Percentiles rank a stretch among this genome's conserved stretches.
phyloP scores from a whole-genome alignment of 2,113 vertebrate species.

The Platysternon megacephalum region DNA sequence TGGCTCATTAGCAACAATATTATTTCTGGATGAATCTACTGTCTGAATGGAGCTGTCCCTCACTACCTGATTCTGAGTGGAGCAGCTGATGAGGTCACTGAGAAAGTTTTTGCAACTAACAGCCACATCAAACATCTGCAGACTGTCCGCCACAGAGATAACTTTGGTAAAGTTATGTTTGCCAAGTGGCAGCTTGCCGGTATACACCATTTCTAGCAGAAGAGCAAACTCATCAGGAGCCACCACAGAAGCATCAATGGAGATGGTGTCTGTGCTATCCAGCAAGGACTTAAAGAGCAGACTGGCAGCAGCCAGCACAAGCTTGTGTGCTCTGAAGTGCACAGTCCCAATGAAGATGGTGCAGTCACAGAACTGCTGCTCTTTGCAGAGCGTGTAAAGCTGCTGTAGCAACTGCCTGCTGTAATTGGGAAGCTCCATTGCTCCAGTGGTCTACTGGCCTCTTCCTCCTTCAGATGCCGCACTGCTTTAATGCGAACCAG shows the following conservation, averaged over 20 bases:
- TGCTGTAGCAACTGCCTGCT: conserved; percentile 89
- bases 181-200: conserved; percentile 85
- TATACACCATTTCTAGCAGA: conserved; percentile 89
- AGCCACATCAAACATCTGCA: conserved; percentile 94
- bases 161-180: conserved; percentile 89
- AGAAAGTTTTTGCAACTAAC: conserved; percentile 89
- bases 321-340: conserved; percentile 87
- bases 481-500: neutral
- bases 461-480: neutral
- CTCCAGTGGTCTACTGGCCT: neutral
- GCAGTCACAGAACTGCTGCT: conserved; percentile 89
- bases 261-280: conserved; percentile 86
- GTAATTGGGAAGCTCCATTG: conserved; percentile 88
- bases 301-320: conserved; percentile 89
- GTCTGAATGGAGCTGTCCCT: conserved; percentile 36
- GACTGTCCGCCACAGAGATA: conserved; percentile 86
- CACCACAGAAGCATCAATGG: conserved; percentile 84
- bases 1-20: neutral
- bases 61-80: conserved; percentile 44
- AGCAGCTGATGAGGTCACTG: conserved; percentile 80
- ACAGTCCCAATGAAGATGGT: conserved; percentile 83
- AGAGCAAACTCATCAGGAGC: conserved; percentile 87
- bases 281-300: conserved; percentile 89
- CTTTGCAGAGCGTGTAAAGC: conserved; percentile 84
- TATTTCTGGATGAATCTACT: neutral